Base-by-base conservation (phyloP, 2,888 invertebrate species). In the Hirtodrosophila histrioides region DNA sequence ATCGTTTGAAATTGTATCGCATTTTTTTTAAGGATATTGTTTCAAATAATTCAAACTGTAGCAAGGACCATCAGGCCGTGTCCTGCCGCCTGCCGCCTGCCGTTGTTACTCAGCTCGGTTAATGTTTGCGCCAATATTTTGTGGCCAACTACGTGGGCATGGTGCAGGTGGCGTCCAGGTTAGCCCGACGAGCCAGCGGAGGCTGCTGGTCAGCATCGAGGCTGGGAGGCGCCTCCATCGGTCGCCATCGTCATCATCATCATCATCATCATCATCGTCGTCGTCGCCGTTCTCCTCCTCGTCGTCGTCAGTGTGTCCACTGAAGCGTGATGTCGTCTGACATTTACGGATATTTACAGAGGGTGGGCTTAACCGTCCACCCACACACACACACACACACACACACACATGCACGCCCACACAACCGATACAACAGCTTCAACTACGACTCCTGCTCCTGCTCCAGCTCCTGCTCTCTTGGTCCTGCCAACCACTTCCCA, bases 261-360 rank as follows among this genome's bases (percentile, higher is more conserved):
- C 48, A 37, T 50, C 66, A 8, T 24, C 35, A 23, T 41, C 41
- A 4, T 27, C 54, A 4, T 11, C n/a, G 8, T 12, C 51, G 4
- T 9, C 51, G 8, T 41, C 10, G 24, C 33, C 45, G 36, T 29
- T 45, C 7, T 11, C 40, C 12, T 23, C 46, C 6, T 17, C 41
- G n/a, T 35, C 48, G 35, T 56, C 60, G 73, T 82, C 72, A 72
- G 63, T 62, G 72, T 85, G 88, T 78, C 78, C 76, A 88, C 63
- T 85, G 87, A 87, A 85, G 85, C 87, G 85, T 88, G 87, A 88
- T 85, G 85, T 88, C 87, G 85, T 88, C 85, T 85, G 88, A 85
- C 85, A 88, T 85, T 82, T 82, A 85, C 73, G 88, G 76, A 84
- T 88, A 86, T 84, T 68, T 66, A 62, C 64, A 65, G 58, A 53